These are phyloP conservation scores for Hedya salicella DNA, from an alignment of 2,888 invertebrate species.

Conservation along the genomic window DNA sequence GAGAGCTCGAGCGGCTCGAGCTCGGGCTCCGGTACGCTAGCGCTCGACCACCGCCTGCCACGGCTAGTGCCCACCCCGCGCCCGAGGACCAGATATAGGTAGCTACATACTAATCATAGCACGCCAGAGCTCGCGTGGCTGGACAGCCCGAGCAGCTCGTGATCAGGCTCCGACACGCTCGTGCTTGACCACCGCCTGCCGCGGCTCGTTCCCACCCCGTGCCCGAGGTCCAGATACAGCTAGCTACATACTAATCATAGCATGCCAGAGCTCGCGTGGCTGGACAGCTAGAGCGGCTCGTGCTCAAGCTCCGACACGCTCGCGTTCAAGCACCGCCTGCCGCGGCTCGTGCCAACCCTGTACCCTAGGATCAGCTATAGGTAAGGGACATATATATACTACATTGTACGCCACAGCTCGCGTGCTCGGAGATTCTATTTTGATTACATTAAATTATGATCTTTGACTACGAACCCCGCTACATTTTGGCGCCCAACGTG, in stretches of 20 bases:
- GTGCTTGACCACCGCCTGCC: slow-evolving; percentile 66
- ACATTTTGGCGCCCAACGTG: no score
- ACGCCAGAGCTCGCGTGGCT: slow-evolving; percentile 80
- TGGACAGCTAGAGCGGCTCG: slow-evolving; percentile 80
- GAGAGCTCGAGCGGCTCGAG: slow-evolving; percentile 81
- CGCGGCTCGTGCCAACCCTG: slow-evolving; percentile 71
- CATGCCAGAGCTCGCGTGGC: slow-evolving; percentile 78
- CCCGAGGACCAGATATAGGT: slow-evolving; percentile 76
- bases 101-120: slow-evolving; percentile 49
- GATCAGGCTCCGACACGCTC: slow-evolving; percentile 73
- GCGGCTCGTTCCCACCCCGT: slow-evolving; percentile 70
- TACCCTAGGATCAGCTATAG: slow-evolving; percentile 74
- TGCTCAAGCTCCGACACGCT: slow-evolving; percentile 75
- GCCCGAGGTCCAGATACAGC: slow-evolving; percentile 75
- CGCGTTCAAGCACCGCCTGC: slow-evolving; percentile 64
- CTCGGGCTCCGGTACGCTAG: slow-evolving; percentile 71
- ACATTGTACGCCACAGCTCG: slow-evolving; percentile 71
- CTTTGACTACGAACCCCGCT: no score
- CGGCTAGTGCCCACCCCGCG: slow-evolving; percentile 71
- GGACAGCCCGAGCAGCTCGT: slow-evolving; percentile 80
- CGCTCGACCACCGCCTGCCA: slow-evolving; percentile 66
- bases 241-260: slow-evolving; percentile 52
- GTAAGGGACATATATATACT: slow-evolving; percentile 53
- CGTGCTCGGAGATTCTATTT: slow-evolving; percentile 82
- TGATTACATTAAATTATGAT: no score